A percentile compares a stretch with the other conserved stretches of the same genome.
Conservation (phyloP, 2,113 vertebrate species). For the Sylvilagus bachmani region DNA sequence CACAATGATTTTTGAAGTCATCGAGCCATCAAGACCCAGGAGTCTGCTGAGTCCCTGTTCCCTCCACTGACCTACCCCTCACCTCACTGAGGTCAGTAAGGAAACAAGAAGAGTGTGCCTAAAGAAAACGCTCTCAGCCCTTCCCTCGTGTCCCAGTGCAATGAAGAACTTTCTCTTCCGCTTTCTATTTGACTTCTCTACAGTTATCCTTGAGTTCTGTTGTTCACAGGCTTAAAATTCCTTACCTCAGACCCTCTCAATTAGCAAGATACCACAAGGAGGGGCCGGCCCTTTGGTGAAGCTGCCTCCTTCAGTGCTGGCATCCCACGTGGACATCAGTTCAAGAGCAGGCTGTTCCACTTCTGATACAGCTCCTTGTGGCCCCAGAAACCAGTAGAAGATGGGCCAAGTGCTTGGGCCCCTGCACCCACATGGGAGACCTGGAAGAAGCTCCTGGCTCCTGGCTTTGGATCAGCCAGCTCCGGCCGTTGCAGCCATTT, state of each 20-base stretch:
- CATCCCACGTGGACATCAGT: too few species aligned
- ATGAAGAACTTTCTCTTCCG: background rate
- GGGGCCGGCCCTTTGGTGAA: too few species aligned
- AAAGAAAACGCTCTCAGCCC: slow-evolving; percentile 1
- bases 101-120: background rate
- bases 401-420: too few species aligned
- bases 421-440: too few species aligned
- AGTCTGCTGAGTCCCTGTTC: background rate
- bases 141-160: background rate
- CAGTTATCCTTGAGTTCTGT: background rate
- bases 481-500: too few species aligned
- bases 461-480: too few species aligned
- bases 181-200: background rate
- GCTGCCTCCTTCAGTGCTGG: too few species aligned
- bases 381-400: too few species aligned
- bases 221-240: background rate
- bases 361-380: too few species aligned
- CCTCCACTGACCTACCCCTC: background rate
- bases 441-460: too few species aligned
- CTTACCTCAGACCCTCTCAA: background rate
- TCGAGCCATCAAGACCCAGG: background rate
- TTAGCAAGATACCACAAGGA: background rate
- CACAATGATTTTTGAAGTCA: slow-evolving; percentile 51
- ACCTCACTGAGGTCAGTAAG: background rate
- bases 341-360: too few species aligned